These are phyloP conservation scores for Corythornis cristatus DNA, from an alignment of 2,113 vertebrate species.

Conservation along the genomic window DNA sequence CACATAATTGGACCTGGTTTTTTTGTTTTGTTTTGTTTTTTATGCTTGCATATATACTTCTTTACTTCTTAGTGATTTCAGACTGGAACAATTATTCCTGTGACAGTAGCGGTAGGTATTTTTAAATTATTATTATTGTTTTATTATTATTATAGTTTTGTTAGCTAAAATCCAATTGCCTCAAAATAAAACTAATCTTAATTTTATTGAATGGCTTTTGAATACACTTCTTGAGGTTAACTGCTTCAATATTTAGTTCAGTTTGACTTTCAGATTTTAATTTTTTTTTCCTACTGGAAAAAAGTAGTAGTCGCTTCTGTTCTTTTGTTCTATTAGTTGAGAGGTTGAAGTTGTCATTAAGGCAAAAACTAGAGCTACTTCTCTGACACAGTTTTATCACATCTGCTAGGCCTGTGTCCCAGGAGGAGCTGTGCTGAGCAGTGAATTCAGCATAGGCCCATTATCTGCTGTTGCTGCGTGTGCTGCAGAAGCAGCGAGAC, in stretches of 20 bases:
- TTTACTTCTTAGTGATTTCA: constrained; percentile 13
- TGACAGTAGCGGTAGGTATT: neutral
- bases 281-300: constrained; percentile 27
- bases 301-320: constrained; percentile 54
- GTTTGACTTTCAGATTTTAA: constrained; percentile 40
- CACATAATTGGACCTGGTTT: neutral
- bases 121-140: neutral
- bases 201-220: constrained; percentile 7
- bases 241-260: constrained; percentile 64
- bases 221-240: neutral
- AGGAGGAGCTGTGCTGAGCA: constrained; percentile 73
- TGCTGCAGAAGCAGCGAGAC: constrained; percentile 75
- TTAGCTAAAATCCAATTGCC: neutral
- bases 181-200: neutral
- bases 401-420: constrained; percentile 81
- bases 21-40: neutral
- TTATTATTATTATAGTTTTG: too few relatives aligned
- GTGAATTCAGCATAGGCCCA: constrained; percentile 80
- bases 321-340: constrained; percentile 79
- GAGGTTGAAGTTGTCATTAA: constrained; percentile 83
- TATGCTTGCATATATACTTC: neutral
- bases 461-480: constrained; percentile 76
- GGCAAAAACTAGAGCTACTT: constrained; percentile 79
- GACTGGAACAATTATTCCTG: neutral
- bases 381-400: constrained; percentile 80